Evolutionary conservation across 2,113 vertebrate species (phyloP).

Genomic region (Ivindomyrus marchei): DNA sequence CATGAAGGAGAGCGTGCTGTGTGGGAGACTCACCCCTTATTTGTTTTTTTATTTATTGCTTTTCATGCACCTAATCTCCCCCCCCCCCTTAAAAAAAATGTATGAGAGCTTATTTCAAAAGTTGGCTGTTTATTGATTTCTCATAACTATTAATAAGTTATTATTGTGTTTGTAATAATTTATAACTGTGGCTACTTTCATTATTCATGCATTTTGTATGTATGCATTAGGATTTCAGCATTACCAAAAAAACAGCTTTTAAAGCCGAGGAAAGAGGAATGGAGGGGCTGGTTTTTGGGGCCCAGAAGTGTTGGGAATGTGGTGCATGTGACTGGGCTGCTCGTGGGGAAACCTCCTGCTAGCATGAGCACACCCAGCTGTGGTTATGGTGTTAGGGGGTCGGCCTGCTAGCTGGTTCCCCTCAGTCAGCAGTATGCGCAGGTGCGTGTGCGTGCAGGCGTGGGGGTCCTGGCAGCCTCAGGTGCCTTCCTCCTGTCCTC

Average conservation of each 20-base stretch:
- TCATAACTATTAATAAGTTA: background rate
- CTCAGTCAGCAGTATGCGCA: background rate
- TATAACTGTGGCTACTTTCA: background rate
- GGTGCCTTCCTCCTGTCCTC: background rate
- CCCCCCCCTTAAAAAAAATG: background rate
- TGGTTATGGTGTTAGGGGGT: background rate
- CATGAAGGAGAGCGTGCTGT: background rate
- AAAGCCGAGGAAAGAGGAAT: background rate
- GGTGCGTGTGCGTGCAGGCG: background rate
- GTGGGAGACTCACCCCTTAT: background rate
- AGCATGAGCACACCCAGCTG: background rate
- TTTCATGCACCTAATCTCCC: background rate
- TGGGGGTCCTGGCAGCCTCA: background rate
- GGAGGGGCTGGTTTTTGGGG: background rate
- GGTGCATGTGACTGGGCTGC: background rate
- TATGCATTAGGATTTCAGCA: background rate
- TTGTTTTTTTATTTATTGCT: background rate
- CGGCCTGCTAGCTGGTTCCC: background rate
- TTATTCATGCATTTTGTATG: background rate
- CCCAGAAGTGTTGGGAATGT: background rate
- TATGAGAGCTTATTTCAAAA: background rate
- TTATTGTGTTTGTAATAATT: background rate
- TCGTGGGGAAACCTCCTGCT: background rate
- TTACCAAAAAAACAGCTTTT: background rate
- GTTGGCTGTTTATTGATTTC: background rate